A percentile compares a stretch with the other conserved stretches of the same genome.
Conservation (phyloP, 2,888 invertebrate genomes). For the Andrena hattorfiana region DNA sequence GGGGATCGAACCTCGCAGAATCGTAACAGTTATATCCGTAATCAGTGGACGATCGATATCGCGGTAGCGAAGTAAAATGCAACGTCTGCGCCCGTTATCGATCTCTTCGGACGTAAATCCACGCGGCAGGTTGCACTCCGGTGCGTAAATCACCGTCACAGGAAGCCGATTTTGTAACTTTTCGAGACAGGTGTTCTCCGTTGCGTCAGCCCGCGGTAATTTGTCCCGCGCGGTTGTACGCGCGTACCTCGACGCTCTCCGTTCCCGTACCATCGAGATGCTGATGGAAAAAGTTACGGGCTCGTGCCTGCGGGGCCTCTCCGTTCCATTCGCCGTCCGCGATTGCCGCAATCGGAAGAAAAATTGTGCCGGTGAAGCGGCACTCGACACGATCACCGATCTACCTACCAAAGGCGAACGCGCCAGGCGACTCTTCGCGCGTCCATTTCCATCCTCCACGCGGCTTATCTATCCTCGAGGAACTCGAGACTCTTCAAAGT, state of each 20-base stretch:
- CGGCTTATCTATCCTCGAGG: no score
- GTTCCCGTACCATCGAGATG: constrained; percentile 56
- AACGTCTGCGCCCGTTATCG: neutral
- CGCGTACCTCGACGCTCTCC: constrained; percentile 21
- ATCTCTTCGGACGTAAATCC: constrained; percentile 29
- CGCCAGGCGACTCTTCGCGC: no score
- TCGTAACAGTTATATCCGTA: neutral
- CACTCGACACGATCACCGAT: neutral
- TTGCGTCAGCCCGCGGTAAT: constrained; percentile 76
- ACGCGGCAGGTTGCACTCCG: constrained; percentile 17
- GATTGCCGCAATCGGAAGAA: constrained; percentile 43
- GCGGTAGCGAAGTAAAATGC: neutral
- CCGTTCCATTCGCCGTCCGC: constrained; percentile 13
- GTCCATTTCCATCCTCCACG: no score
- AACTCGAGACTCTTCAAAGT: no score
- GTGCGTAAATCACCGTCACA: constrained; percentile 53
- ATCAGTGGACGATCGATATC: neutral
- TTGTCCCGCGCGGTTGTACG: constrained; percentile 65
- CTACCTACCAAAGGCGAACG: no score
- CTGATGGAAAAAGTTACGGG: constrained; percentile 55
- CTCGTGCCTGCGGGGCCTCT: constrained; percentile 31
- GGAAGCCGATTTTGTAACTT: constrained; percentile 77
- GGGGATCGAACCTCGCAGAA: constrained; percentile 2
- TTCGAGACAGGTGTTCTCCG: constrained; percentile 75
- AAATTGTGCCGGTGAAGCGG: constrained; percentile 29